A percentile compares a stretch with the other conserved stretches of the same genome.
Conservation (phyloP, 2,797 vertebrate species). For the Halcyon smyrnensis region DNA sequence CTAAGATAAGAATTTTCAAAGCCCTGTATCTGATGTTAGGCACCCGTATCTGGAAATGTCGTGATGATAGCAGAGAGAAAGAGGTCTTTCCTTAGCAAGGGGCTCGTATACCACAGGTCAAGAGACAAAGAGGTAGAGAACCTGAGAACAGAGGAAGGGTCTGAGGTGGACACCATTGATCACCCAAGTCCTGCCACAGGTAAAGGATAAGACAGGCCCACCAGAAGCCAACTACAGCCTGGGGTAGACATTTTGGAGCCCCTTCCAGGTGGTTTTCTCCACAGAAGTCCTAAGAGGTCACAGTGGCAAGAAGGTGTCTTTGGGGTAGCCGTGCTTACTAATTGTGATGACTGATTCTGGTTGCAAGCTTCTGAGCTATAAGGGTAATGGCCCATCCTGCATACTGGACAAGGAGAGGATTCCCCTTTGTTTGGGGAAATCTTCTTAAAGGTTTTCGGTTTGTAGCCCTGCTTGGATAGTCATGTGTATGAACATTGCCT, state of each 20-base stretch:
- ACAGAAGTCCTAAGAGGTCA: neutral
- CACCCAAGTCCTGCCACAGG: neutral
- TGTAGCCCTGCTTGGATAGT: neutral
- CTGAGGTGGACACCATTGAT: neutral
- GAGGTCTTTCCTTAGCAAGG: neutral
- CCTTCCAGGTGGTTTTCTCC: neutral
- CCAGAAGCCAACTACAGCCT: neutral
- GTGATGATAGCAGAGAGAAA: neutral
- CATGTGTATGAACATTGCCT: neutral
- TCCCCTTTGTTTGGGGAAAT: neutral
- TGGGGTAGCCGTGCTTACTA: neutral
- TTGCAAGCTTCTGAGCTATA: neutral
- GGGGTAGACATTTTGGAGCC: neutral
- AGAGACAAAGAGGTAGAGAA: neutral
- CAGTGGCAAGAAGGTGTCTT: neutral
- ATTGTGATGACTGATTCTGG: neutral
- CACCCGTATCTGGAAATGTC: neutral
- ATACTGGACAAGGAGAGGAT: neutral
- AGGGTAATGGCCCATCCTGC: neutral
- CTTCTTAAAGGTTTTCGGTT: neutral
- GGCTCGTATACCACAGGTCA: neutral
- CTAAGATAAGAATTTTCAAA: neutral
- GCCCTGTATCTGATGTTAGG: neutral
- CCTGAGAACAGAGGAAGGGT: neutral
- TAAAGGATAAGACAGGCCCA: neutral